These are phyloP conservation scores for Cecidostiba fungosa DNA, from an alignment of 2,888 invertebrate species.

Conservation along the genomic window DNA sequence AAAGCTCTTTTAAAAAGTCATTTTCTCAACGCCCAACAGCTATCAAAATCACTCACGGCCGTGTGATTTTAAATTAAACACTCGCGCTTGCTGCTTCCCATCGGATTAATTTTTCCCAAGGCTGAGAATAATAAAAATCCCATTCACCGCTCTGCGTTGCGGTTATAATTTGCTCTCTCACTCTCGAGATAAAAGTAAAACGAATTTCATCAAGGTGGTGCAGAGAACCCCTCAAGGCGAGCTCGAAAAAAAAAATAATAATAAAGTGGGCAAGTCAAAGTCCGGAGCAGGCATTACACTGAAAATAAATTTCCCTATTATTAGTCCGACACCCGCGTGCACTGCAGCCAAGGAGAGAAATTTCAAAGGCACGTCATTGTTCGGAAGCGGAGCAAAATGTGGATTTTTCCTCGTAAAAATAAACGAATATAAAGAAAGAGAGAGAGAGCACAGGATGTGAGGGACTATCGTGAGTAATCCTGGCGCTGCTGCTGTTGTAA, in stretches of 20 bases:
- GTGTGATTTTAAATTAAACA: background rate
- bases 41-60: background rate
- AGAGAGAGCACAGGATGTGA: conserved; percentile 1
- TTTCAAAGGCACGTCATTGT: conserved; percentile 39
- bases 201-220: background rate
- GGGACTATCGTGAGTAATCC: conserved; percentile 46
- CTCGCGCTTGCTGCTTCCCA: background rate
- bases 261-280: background rate
- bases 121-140: background rate
- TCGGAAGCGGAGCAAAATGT: conserved; percentile 10
- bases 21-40: background rate
- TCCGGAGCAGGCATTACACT: background rate
- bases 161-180: background rate
- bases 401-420: conserved; percentile 33
- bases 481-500: conserved; percentile 3
- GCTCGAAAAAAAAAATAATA: conserved; percentile 12
- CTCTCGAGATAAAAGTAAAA: conserved; percentile 9
- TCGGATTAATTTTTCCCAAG: background rate
- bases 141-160: background rate
- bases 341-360: background rate
- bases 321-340: background rate
- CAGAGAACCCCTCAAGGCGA: background rate
- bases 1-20: background rate
- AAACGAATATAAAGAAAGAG: background rate
- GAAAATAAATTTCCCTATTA: conserved; percentile 39